Percentiles rank a stretch among this genome's conserved stretches.
phyloP scores from a whole-genome alignment of 2,797 vertebrate genomes.

The Chromobotia macracanthus region DNA sequence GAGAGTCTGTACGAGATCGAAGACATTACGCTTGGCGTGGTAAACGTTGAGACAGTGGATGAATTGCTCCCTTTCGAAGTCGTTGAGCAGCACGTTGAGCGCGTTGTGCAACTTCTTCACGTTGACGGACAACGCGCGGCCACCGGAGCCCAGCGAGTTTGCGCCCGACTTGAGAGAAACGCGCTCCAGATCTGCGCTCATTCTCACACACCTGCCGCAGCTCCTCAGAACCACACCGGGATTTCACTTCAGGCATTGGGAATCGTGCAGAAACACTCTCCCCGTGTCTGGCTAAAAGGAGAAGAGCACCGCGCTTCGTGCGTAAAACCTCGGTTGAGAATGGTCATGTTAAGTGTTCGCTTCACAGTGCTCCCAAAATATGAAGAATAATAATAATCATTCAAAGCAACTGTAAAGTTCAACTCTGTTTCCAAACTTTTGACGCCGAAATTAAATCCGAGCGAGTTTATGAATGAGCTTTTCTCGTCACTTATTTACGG shows the following conservation, averaged over 20 bases:
- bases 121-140: slow-evolving; percentile 87
- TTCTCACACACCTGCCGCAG: slow-evolving; percentile 65
- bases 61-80: slow-evolving; percentile 88
- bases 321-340: neutral
- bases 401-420: neutral
- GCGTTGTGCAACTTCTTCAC: slow-evolving; percentile 89
- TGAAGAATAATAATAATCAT: neutral
- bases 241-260: slow-evolving; percentile 48
- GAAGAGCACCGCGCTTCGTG: slow-evolving; percentile 50
- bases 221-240: slow-evolving; percentile 45
- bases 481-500: neutral
- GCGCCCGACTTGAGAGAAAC: slow-evolving; percentile 72
- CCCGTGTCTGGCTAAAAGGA: slow-evolving; percentile 13
- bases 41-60: slow-evolving; percentile 92
- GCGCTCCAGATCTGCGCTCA: slow-evolving; percentile 84
- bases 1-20: slow-evolving; percentile 91
- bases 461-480: neutral
- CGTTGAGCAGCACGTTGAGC: slow-evolving; percentile 86
- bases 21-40: slow-evolving; percentile 93
- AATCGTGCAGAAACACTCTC: neutral
- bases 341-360: slow-evolving; percentile 18
- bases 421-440: slow-evolving; percentile 25
- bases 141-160: slow-evolving; percentile 65
- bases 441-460: neutral
- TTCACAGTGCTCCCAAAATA: neutral